Evolutionary conservation across 2,113 vertebrate species (phyloP), one percentile per base, ranked within the genome.

Genomic region (Galbula dea): DNA sequence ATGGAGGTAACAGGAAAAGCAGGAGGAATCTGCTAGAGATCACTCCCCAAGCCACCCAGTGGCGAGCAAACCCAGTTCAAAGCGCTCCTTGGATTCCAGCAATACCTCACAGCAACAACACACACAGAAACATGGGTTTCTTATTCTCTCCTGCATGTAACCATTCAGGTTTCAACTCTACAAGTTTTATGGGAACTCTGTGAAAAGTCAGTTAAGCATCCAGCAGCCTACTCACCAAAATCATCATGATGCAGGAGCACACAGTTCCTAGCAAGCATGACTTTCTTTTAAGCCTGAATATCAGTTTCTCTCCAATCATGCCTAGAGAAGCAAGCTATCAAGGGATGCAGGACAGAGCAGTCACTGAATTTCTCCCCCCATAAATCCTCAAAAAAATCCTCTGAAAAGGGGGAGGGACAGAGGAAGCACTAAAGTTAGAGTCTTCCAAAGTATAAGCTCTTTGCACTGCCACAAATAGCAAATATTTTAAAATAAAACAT

Each of bases 81-180:
- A 96, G 77, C 86, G 45, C 75, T 78, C 37, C 68, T 75, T 3
- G 5, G 62, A 88, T 95, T 97, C 89, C 96, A 92, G 88, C 86
- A 86, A 90, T 83, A 29, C 76, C 67, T 93, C 94, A 65, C 1
- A 1, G 67, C 29, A 84, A 86, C 71, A 69, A 14, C 10, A 3
- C 18, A 66, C 72, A 78, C 86, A 94, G 63, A 66, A 91, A 94
- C 68, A 54, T 3, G 71, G 84, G 5, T 78, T 84, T 55, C 69
- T 27, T 27, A 37, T 41, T 69, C 85, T 74, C 91, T 41, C 48
- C 67, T 71, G 49, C 9, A 30, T 21, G 66, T 27, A 66, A 76
- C 34, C 17, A 1, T 62, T 55, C 81, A 81, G 71, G 54, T 55
- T n/a, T 79, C 11, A 14, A 72, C 76, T 66, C 74, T 26, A 3